Percentiles rank a stretch among this genome's conserved stretches.
These are phyloP conservation scores for Alces alces DNA, from an alignment of 2,113 vertebrate species.

Conservation along the genomic window DNA sequence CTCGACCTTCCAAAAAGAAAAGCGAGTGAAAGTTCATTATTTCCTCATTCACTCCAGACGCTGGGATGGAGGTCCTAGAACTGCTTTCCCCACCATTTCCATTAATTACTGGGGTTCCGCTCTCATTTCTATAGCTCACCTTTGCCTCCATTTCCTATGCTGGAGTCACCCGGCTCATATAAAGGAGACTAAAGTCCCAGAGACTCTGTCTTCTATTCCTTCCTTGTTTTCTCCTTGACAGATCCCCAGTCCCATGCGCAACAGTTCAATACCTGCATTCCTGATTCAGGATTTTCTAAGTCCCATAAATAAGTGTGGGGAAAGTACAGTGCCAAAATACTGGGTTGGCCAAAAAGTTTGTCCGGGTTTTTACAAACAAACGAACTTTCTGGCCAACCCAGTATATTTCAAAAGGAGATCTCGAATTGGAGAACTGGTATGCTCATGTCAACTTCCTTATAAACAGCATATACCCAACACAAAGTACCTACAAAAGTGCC, in stretches of 20 bases:
- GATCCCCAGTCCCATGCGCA: not conserved
- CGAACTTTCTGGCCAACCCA: not conserved
- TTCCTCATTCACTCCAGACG: not conserved
- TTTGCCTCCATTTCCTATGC: not conserved
- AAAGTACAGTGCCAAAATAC: not conserved
- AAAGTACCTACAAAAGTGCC: not conserved
- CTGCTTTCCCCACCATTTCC: not conserved
- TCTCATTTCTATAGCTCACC: not conserved
- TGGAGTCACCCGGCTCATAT: not conserved
- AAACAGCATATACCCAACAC: not conserved
- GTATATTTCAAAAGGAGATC: not conserved
- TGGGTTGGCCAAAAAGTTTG: not conserved
- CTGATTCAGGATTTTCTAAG: not conserved
- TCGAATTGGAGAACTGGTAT: not conserved
- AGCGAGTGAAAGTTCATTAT: not conserved
- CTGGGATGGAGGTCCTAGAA: not conserved
- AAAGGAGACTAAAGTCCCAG: not conserved
- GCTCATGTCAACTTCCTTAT: not conserved
- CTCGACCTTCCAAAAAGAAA: not conserved
- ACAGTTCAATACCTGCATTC: not conserved
- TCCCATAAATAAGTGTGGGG: not conserved
- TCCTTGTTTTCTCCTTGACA: not conserved
- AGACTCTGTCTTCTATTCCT: not conserved
- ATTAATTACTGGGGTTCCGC: not conserved
- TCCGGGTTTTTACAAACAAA: not conserved